phyloP scores from a whole-genome alignment of 2,113 vertebrate genomes.

The Chloropsis hardwickii region DNA sequence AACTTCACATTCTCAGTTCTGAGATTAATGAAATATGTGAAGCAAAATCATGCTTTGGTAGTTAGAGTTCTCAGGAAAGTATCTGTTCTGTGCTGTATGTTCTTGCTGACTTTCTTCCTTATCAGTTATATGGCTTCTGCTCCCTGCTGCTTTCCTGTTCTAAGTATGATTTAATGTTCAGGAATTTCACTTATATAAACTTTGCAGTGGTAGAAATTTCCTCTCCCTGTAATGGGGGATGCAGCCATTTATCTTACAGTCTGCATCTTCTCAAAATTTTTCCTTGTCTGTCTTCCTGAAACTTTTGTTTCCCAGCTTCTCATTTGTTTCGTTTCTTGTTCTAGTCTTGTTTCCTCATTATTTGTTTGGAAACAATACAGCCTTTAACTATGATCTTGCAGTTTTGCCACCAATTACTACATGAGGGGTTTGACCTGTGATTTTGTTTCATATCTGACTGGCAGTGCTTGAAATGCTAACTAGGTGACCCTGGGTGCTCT shows the following conservation, averaged over 20 bases:
- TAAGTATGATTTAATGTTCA: conserved; percentile 1
- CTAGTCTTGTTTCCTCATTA: background rate
- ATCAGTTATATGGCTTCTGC: background rate
- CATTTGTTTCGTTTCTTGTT: background rate
- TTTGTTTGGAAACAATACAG: background rate
- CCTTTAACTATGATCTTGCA: background rate
- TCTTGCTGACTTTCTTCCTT: background rate
- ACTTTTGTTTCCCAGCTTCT: background rate
- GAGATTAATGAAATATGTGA: background rate
- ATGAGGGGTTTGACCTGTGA: background rate
- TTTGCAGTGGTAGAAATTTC: background rate
- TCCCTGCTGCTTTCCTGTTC: conserved; percentile 6
- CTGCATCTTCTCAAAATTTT: background rate
- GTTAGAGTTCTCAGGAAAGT: background rate
- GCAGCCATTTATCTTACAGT: background rate
- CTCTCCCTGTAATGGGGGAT: background rate
- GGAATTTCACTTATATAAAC: conserved; percentile 30
- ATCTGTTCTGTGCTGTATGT: background rate
- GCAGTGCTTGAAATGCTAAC: background rate
- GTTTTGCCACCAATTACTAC: background rate
- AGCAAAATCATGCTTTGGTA: background rate
- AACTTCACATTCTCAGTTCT: background rate
- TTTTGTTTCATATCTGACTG: background rate
- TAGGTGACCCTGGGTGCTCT: background rate
- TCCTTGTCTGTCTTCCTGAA: background rate